Percentiles rank a stretch among this genome's conserved stretches.
Evolutionary conservation across 2,888 invertebrate species (phyloP).

Genomic region (Limnephilus lunatus): DNA sequence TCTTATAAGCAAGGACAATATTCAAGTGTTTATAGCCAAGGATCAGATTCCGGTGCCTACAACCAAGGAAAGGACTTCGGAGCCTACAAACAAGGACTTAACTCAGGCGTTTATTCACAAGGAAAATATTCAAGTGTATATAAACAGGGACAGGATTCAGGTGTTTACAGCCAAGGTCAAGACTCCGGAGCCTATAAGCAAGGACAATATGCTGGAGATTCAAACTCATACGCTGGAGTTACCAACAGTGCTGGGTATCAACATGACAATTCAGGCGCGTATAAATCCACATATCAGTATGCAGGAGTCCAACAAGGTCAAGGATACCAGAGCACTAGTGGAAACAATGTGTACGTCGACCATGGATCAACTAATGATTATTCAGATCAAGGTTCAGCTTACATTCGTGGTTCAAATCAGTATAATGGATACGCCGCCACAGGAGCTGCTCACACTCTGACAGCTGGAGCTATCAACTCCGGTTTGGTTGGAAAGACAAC

Average conservation of each 20-base stretch:
- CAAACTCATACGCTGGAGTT: background rate
- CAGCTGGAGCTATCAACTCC: conserved; percentile 75
- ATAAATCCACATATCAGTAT: conserved; percentile 66
- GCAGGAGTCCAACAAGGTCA: conserved; percentile 69
- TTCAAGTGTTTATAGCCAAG: conserved; percentile 53
- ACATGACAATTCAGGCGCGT: conserved; percentile 70
- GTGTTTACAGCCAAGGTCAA: conserved; percentile 42
- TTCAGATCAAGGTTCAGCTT: conserved; percentile 41
- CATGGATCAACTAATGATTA: conserved; percentile 45
- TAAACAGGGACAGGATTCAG: conserved; percentile 15
- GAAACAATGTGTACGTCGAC: conserved; percentile 54
- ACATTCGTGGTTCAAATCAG: conserved; percentile 50
- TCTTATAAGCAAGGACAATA: conserved; percentile 45
- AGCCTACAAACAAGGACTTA: background rate
- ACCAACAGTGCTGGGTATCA: conserved; percentile 34
- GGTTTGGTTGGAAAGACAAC: conserved; percentile 76
- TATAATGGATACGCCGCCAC: conserved; percentile 66
- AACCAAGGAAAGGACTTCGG: conserved; percentile 17
- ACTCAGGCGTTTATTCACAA: background rate
- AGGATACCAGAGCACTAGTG: conserved; percentile 60
- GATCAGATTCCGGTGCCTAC: conserved; percentile 51
- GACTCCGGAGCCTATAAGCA: conserved; percentile 58
- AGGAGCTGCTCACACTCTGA: conserved; percentile 73
- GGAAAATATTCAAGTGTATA: conserved; percentile 25
- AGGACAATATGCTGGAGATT: conserved; percentile 1